Base-by-base conservation (phyloP, 2,797 vertebrate species). In the Cephalopachus bancanus region DNA sequence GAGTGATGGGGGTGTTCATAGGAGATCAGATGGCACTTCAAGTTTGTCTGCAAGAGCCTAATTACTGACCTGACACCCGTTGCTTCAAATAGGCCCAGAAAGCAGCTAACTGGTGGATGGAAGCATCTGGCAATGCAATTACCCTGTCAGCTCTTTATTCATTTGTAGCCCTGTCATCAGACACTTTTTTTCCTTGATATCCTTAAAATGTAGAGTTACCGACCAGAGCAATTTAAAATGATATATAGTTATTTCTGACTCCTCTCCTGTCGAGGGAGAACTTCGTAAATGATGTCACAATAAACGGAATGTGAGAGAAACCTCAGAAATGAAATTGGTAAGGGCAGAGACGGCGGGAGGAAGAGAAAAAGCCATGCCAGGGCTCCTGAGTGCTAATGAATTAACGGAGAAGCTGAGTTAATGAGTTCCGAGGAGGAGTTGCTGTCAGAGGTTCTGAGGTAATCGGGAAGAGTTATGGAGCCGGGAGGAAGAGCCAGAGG, bases 31-130 rank as follows among this genome's bases (percentile, higher is more conserved):
- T 96, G 97, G 53, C 93, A 96, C 72, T 83, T 98, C 55, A 15
- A 74, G 65, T 97, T 98, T 98, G 57, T 97, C 95, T 98, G 97
- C 24, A 65, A 33, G 94, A 92, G 30, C 96, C 94, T 98, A 95
- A 95, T 97, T 97, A 86, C 80, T 6, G 60, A 97, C 97, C 95
- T 97, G 97, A 92, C 93, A 98, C 57, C 28, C 75, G 0, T 76
- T 96, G 74, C 92, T 98, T 98, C 95, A 97, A 75, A 96, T 30
- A 96, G 97, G 94, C 88, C 79, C 0, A 0, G 78, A 83, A 76
- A 98, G 53, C 60, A 78, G 69, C 81, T 97, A 71, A 72, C 83
- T 49, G 24, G 89, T 87, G 62, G 67, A n/a, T 55, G 57, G 94
- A 91, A 80, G 96, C 85, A 90, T 95, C 85, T 97, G 94, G 83